A percentile compares a stretch with the other conserved stretches of the same genome.
Conservation (phyloP, 2,797 vertebrate species). For the Xyrichtys novacula region DNA sequence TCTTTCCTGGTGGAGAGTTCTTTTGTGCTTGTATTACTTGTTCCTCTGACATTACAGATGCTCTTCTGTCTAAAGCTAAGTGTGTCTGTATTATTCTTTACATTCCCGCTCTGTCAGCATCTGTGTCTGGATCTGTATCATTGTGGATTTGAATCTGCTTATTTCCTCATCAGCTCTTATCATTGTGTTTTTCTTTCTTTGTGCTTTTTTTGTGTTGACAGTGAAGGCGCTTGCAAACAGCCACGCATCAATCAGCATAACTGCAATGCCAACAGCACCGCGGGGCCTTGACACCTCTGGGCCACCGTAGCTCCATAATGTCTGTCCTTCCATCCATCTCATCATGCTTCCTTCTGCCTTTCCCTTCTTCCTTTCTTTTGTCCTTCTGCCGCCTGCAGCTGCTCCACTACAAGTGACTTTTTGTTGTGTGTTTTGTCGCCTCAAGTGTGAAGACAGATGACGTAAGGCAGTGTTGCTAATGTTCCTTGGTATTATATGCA, state of each 20-base stretch:
- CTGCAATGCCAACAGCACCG: conserved; percentile 70
- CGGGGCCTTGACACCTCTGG: conserved; percentile 67
- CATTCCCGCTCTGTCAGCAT: conserved; percentile 9
- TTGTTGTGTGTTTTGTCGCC: conserved; percentile 39
- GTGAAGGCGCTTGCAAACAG: conserved; percentile 84
- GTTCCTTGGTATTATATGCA: neutral
- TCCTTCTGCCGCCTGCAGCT: conserved; percentile 29
- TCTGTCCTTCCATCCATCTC: conserved; percentile 65
- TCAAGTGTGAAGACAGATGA: conserved; percentile 14
- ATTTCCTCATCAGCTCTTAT: conserved; percentile 78
- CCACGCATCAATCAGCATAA: conserved; percentile 75
- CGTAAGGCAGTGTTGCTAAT: too few relatives aligned
- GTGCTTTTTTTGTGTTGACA: conserved; percentile 80
- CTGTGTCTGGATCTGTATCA: conserved; percentile 60
- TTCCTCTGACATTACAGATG: conserved; percentile 20
- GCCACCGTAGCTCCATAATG: conserved; percentile 68
- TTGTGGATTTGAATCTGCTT: conserved; percentile 63
- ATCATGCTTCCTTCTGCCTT: conserved; percentile 52
- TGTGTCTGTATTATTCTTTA: conserved; percentile 21
- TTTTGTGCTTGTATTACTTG: conserved; percentile 1
- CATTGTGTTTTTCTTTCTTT: conserved; percentile 78
- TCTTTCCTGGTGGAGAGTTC: neutral
- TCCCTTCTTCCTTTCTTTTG: conserved; percentile 18
- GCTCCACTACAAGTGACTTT: conserved; percentile 36
- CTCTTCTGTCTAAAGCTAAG: conserved; percentile 1